Evolutionary conservation across 2,888 invertebrate genomes (phyloP).

Genomic region (Pristionchus mayeri): DNA sequence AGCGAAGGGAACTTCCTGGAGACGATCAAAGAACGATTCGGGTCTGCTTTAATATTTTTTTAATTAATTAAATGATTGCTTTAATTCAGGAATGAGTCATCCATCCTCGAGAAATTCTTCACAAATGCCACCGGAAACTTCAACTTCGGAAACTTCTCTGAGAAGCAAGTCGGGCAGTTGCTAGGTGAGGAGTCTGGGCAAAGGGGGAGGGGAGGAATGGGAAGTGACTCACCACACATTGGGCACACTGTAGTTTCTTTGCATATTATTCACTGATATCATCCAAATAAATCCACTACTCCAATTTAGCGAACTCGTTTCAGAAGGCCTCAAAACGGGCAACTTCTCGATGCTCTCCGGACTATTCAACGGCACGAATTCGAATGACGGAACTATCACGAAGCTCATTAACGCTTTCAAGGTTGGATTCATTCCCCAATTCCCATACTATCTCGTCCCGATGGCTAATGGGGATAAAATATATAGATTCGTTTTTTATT

Average conservation of each 20-base stretch:
- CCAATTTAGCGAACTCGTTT: too few relatives aligned
- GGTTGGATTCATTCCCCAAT: not conserved
- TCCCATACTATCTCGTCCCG: too few relatives aligned
- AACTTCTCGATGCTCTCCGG: not conserved
- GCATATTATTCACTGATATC: not conserved
- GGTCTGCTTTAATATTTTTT: not conserved
- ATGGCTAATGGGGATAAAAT: too few relatives aligned
- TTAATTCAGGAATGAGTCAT: not conserved
- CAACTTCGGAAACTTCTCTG: not conserved
- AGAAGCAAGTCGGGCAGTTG: not conserved
- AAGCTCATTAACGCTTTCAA: conserved; percentile 4
- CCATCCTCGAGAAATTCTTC: not conserved
- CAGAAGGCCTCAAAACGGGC: not conserved
- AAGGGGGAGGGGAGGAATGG: too few relatives aligned
- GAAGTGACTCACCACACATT: too few relatives aligned
- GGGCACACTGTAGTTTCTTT: not conserved
- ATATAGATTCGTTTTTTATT: too few relatives aligned
- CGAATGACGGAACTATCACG: not conserved
- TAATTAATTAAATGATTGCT: not conserved
- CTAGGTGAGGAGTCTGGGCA: not conserved
- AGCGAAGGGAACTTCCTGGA: not conserved
- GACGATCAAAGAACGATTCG: conserved; percentile 7
- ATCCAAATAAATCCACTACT: too few relatives aligned
- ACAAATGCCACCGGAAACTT: not conserved
- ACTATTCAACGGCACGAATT: not conserved